Evolutionary conservation across 2,113 vertebrate genomes (phyloP).

Genomic region (Aptenodytes forsteri): DNA sequence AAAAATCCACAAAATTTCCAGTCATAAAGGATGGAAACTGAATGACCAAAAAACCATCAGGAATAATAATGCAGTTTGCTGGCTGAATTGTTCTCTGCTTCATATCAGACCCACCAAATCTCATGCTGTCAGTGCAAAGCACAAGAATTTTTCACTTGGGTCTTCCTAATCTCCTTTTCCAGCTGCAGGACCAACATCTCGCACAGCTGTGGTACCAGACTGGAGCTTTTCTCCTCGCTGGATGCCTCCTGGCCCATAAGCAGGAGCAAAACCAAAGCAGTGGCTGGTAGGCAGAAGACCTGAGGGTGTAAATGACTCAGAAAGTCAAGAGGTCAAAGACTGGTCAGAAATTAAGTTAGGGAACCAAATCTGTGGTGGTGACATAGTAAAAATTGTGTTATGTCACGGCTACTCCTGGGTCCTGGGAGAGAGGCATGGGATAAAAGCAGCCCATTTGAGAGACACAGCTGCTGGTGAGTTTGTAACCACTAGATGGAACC

Average conservation of each 20-base stretch:
- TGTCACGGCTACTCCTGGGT: not conserved
- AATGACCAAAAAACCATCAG: not conserved
- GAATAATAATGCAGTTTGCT: not conserved
- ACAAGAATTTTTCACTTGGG: not conserved
- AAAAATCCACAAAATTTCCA: not conserved
- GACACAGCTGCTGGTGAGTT: not conserved
- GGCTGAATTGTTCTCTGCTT: not conserved
- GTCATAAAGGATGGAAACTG: not conserved
- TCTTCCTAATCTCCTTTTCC: not conserved
- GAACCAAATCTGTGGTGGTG: not conserved
- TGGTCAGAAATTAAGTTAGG: not conserved
- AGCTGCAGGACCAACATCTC: not conserved
- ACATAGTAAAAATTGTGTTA: not conserved
- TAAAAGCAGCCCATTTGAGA: not conserved
- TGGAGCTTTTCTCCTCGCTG: not conserved
- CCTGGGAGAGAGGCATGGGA: too few relatives aligned
- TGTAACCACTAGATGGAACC: conserved; percentile 42
- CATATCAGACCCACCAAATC: not conserved
- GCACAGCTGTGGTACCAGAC: not conserved
- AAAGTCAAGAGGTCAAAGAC: not conserved
- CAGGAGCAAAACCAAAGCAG: not conserved
- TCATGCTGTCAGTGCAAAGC: not conserved
- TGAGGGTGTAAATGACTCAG: not conserved
- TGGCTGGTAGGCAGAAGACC: not conserved
- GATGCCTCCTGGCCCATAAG: not conserved